Conservation (phyloP, 2,113 vertebrate genomes). For the Narcine bancroftii region DNA sequence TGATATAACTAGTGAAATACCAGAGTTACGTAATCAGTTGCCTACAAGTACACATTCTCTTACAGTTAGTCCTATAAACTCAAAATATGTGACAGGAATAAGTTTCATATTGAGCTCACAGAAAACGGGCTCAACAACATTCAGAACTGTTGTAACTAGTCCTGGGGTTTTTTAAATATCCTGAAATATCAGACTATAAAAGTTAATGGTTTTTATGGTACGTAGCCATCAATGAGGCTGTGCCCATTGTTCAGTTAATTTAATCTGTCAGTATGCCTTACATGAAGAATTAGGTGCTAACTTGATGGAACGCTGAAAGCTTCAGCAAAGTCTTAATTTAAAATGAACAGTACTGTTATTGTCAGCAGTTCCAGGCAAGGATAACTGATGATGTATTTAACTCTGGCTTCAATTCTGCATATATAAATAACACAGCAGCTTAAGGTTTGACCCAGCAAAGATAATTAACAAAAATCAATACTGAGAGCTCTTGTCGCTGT, state of each 20-base stretch:
- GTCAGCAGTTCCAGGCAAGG: constrained; percentile 35
- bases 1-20: neutral
- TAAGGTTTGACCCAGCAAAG: constrained; percentile 33
- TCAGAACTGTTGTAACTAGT: neutral
- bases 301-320: constrained; percentile 35
- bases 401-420: constrained; percentile 31
- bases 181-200: constrained; percentile 13
- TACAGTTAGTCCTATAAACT: neutral
- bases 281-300: constrained; percentile 34
- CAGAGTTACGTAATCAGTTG: neutral
- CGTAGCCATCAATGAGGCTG: neutral
- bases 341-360: constrained; percentile 37
- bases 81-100: neutral
- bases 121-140: neutral
- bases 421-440: constrained; percentile 32
- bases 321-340: constrained; percentile 37
- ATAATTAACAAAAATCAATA: constrained; percentile 37
- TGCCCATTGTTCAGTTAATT: constrained; percentile 34
- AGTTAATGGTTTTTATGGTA: constrained; percentile 6
- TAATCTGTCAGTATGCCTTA: constrained; percentile 24
- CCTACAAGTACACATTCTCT: neutral
- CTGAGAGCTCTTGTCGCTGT: constrained; percentile 19
- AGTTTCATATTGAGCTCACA: neutral
- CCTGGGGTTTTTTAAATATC: neutral
- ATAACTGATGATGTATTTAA: constrained; percentile 38